Base-by-base conservation (phyloP, 2,888 invertebrate species). In the Macrosoma leucophasiata region DNA sequence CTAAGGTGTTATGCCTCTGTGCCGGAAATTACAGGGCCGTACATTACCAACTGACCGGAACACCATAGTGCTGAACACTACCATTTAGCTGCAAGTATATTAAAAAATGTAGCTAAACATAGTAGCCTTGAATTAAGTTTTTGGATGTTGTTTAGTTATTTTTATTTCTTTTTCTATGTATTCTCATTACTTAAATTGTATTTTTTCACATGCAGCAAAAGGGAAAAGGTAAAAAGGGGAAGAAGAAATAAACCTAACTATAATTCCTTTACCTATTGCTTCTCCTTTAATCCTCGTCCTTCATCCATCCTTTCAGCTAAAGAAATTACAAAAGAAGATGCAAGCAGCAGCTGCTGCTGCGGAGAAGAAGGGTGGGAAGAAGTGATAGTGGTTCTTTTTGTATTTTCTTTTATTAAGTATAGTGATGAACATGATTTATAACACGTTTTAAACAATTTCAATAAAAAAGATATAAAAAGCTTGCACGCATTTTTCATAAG, bases 141-240 rank as follows among this genome's bases (percentile, higher is more conserved):
- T n/a, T n/a, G n/a, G n/a, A n/a, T n/a, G n/a, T n/a, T n/a, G n/a
- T n/a, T n/a, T n/a, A n/a, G n/a, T n/a, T n/a, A n/a, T n/a, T n/a
- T n/a, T n/a, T 2, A 27, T 27, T 25, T n/a, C 25, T n/a, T 24
- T 33, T 9, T 11, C 33, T 20, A 23, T 22, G 13, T 15, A 8
- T 17, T 25, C 15, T 11, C 12, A 18, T 31, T n/a, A 18, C 18
- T 33, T 13, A 17, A 33, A 18, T 26, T 19, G 4, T 27, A 24
- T 25, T 47, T 39, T 50, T 44, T 62, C 59, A 47, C 63, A 70
- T 35, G 69, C 77, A 67, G 68, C 72, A 62, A 33, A 81, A 79
- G 62, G 77, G 73, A 47, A 81, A 73, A 54, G 65, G 60, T 42
- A 81, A 74, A 58, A 84, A 77, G 45, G 75, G 71, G 24, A 84